A percentile compares a stretch with the other conserved stretches of the same genome.
Conservation (phyloP, 2,113 vertebrate species). For the Toxotes jaculatrix region DNA sequence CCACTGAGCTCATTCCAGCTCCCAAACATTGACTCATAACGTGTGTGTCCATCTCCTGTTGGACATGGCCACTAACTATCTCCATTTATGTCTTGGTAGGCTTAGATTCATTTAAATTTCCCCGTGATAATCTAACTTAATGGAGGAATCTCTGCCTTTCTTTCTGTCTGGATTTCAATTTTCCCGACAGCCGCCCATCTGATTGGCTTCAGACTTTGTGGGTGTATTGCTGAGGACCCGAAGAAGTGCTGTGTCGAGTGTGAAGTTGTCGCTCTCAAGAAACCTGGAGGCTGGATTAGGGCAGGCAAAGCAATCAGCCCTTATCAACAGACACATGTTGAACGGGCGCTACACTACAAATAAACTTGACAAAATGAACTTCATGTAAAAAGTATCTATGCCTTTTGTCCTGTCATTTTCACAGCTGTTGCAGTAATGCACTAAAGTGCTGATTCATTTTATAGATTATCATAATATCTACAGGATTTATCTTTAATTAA, state of each 20-base stretch:
- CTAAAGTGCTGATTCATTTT: slow-evolving; percentile 6
- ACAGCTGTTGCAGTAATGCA: slow-evolving; percentile 10
- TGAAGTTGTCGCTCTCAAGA: no score
- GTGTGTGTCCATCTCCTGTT: slow-evolving; percentile 53
- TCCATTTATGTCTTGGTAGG: slow-evolving; percentile 32
- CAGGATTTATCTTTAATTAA: no score
- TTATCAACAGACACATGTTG: no score
- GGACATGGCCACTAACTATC: slow-evolving; percentile 54
- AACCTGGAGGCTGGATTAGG: no score
- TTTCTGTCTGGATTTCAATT: no score
- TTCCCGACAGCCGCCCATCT: no score
- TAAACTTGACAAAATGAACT: slow-evolving; percentile 18
- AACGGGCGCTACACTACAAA: not conserved
- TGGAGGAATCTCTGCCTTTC: no score
- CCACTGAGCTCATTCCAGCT: slow-evolving; percentile 66
- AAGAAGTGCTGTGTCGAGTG: no score
- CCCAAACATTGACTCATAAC: slow-evolving; percentile 67
- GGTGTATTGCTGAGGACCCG: no score
- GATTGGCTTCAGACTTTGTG: no score
- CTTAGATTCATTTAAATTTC: slow-evolving; percentile 19
- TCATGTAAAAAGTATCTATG: not conserved
- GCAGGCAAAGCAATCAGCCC: no score
- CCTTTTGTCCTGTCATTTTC: slow-evolving; percentile 11
- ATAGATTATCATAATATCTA: not conserved
- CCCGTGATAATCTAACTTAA: slow-evolving; percentile 6